Evolutionary conservation across 2,113 vertebrate species (phyloP), one percentile per base, ranked within the genome.

Genomic region (Martes martes): DNA sequence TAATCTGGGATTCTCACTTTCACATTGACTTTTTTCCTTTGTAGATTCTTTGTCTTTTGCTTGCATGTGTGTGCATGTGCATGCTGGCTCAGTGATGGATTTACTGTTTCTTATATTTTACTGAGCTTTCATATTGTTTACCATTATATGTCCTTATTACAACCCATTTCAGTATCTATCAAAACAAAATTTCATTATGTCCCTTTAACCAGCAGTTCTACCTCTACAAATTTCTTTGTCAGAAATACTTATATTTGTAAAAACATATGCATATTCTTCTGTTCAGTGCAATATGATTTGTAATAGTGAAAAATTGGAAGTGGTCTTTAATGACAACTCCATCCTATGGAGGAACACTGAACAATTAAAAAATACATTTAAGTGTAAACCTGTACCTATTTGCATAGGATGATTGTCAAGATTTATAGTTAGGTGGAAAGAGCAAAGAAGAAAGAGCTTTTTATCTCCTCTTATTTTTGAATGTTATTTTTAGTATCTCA

Each of bases 401-500:
- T 24, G 36, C 18, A 67, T 15, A 47, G 28, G 33, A 8, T 39
- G 39, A 83, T n/a, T 8, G 24, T 55, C 13, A 96, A 76, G 84
- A 87, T 79, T 69, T 84, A 50, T 11, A 23, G 28, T 4, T 42
- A 65, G 36, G 18, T 63, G 33, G 47, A 13, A 84, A 82, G 67
- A 74, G 33, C 31, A 86, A 89, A 81, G 18, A 42, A 95, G 42
- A 91, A 45, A 83, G 45, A 52, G 42, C 28, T 71, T 45, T 11
- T 85, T 31, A 59, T 9, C 33, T 93, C 80, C 61, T 80, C 23
- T 89, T 69, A 96, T 76, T 91, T 93, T 96, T 42, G 55, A 65
- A 83, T 87, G 94, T 86, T 87, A 82, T 39, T 95, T 96, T 94
- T 63, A 36, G 50, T 78, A 19, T 87, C 83, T 95, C 61, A 86